Conservation (phyloP, 2,113 vertebrate genomes). For the Boleophthalmus pectinirostris region DNA sequence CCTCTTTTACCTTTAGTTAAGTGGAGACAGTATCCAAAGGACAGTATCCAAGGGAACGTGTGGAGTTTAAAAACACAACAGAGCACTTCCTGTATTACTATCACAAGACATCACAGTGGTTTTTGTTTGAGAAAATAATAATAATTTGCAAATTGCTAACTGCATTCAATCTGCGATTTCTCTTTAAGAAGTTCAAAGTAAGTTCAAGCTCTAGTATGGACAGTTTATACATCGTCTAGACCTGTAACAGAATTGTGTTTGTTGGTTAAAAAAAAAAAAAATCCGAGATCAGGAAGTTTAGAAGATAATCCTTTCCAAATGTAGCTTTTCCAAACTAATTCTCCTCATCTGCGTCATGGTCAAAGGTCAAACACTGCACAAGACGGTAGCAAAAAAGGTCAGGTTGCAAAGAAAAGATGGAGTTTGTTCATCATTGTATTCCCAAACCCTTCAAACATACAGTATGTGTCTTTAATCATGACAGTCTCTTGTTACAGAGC, state of each 20-base stretch:
- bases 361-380: slow-evolving; percentile 10
- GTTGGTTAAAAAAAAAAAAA: not conserved
- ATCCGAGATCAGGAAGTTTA: not conserved
- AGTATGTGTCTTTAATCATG: slow-evolving; percentile 4
- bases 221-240: too few relatives aligned
- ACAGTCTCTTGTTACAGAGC: not conserved
- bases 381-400: slow-evolving; percentile 4
- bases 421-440: not conserved
- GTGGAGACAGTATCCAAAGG: too few relatives aligned
- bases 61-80: too few relatives aligned
- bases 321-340: slow-evolving; percentile 7
- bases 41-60: too few relatives aligned
- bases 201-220: too few relatives aligned
- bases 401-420: not conserved
- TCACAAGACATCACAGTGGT: too few relatives aligned
- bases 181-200: too few relatives aligned
- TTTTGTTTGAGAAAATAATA: too few relatives aligned
- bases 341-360: slow-evolving; percentile 10
- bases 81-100: too few relatives aligned
- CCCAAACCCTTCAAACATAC: not conserved
- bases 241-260: not conserved
- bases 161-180: too few relatives aligned
- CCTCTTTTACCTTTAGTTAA: too few relatives aligned
- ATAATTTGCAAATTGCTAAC: too few relatives aligned
- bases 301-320: slow-evolving; percentile 18